Conservation (phyloP, 2,888 invertebrate genomes). For the Caenorhabditis imperialis region DNA sequence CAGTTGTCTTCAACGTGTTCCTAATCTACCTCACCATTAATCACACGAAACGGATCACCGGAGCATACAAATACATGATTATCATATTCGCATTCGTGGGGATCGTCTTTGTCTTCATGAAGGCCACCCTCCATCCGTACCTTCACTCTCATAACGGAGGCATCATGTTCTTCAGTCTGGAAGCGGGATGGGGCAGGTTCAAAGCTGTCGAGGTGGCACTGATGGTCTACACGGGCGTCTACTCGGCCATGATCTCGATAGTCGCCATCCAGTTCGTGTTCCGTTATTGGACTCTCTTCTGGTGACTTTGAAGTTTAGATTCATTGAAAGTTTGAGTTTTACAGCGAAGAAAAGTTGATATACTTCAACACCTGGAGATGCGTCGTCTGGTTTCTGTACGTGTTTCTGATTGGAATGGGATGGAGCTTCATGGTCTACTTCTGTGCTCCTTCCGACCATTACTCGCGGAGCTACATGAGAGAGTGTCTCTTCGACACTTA, state of each 20-base stretch:
- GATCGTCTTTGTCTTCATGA: conserved; percentile 23
- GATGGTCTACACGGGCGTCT: conserved; percentile 26
- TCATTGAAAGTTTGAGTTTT: too few species aligned
- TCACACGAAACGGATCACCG: conserved; percentile 21
- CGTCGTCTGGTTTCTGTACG: conserved; percentile 22
- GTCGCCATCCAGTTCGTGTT: conserved; percentile 29
- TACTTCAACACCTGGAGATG: conserved; percentile 27
- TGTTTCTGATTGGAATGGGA: conserved; percentile 26
- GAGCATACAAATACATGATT: conserved; percentile 22
- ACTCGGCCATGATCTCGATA: conserved; percentile 27
- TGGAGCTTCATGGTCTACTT: conserved; percentile 30
- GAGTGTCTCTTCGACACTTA: conserved; percentile 16
- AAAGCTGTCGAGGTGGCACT: conserved; percentile 16
- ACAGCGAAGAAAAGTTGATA: conserved; percentile 17
- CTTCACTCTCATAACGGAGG: conserved; percentile 21
- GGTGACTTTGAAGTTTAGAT: background rate
- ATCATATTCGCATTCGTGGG: conserved; percentile 21
- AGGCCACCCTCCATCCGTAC: conserved; percentile 23
- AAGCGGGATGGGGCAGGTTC: conserved; percentile 13
- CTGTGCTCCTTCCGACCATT: conserved; percentile 21
- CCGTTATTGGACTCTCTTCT: conserved; percentile 22
- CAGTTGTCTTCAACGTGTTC: conserved; percentile 17
- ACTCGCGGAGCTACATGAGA: conserved; percentile 19
- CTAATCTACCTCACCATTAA: conserved; percentile 15
- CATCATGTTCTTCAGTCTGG: conserved; percentile 29